A percentile compares a stretch with the other conserved stretches of the same genome.
phyloP scores from a whole-genome alignment of 2,797 vertebrate genomes.

The Smutsia temminckii region DNA sequence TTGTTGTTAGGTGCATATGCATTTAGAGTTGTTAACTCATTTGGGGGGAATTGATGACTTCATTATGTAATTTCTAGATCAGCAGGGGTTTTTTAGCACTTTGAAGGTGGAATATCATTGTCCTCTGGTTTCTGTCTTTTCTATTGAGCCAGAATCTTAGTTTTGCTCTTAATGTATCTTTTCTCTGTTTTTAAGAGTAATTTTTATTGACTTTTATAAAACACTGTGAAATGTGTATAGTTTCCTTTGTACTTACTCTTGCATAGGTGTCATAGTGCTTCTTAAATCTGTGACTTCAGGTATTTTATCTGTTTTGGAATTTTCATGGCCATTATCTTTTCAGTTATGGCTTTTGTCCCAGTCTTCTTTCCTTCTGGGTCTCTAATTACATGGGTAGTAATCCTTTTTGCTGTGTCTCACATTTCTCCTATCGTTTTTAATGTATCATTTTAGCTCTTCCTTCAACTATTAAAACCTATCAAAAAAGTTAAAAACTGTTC shows the following conservation, averaged over 20 bases:
- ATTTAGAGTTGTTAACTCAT: neutral
- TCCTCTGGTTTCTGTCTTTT: neutral
- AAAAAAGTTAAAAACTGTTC: neutral
- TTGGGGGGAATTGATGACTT: neutral
- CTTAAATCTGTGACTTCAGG: neutral
- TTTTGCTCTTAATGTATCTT: neutral
- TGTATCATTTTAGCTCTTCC: neutral
- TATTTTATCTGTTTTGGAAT: neutral
- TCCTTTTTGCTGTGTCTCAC: neutral
- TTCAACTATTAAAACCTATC: neutral
- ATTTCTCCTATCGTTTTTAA: neutral
- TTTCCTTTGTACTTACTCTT: neutral
- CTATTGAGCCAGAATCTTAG: neutral
- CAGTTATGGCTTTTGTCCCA: neutral
- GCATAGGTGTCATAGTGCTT: neutral
- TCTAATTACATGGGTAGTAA: neutral
- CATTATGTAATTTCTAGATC: neutral
- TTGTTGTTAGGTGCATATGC: neutral
- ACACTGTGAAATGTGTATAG: neutral
- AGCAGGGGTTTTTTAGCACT: neutral
- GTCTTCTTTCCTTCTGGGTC: neutral
- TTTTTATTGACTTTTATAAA: neutral
- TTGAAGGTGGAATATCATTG: neutral
- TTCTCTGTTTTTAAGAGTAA: neutral
- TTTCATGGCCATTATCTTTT: neutral